Evolutionary conservation across 1,140 invertebrate genomes (phyloP).

Genomic region (Pollicipes pollicipes): DNA sequence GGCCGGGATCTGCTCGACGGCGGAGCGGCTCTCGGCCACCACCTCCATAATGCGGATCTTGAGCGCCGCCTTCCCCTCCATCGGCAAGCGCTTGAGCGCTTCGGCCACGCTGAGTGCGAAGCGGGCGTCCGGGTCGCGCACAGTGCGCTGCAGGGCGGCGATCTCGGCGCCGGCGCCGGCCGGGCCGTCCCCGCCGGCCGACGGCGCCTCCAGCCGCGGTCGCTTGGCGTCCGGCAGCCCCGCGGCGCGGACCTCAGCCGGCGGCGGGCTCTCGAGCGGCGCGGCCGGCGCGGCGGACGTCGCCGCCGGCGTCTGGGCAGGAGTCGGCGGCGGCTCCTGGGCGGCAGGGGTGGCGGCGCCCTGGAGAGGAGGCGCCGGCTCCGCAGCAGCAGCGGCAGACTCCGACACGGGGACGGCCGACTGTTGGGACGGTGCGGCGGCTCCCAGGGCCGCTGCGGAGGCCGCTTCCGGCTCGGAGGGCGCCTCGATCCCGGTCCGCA

Average conservation of each 20-base stretch:
- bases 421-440: too few species aligned
- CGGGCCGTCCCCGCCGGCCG: too few species aligned
- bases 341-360: too few species aligned
- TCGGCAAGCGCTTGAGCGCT: neutral
- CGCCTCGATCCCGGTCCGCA: neutral
- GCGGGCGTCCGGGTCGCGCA: neutral
- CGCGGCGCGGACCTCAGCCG: too few species aligned
- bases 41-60: neutral
- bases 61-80: neutral
- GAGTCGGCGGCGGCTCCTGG: too few species aligned
- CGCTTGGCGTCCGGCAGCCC: neutral
- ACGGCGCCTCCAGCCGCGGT: neutral
- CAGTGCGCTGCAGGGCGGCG: neutral
- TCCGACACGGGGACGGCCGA: neutral
- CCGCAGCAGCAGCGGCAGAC: too few species aligned
- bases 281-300: too few species aligned
- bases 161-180: neutral
- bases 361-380: too few species aligned
- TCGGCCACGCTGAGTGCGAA: neutral
- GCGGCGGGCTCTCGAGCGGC: too few species aligned
- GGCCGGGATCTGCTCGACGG: neutral
- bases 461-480: too few species aligned
- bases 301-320: too few species aligned
- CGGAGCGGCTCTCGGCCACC: neutral
- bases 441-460: too few species aligned